phyloP scores from a whole-genome alignment of 1,140 invertebrate genomes.

The Papilio machaon region DNA sequence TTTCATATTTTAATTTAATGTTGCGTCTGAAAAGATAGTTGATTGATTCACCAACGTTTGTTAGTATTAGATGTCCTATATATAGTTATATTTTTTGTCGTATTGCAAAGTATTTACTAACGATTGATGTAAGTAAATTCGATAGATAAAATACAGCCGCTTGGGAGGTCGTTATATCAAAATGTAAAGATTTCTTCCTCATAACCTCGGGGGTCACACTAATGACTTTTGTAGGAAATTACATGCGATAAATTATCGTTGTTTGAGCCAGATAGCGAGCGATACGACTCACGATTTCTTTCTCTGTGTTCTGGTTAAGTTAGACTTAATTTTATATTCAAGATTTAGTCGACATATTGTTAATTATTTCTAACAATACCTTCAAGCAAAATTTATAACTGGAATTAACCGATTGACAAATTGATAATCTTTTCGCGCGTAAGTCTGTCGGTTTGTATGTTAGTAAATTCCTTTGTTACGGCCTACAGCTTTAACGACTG shows the following conservation, averaged over 20 bases:
- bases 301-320: background rate
- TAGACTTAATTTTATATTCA: too few species aligned
- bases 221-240: slow-evolving; percentile 12
- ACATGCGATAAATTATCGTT: slow-evolving; percentile 6
- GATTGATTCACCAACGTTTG: slow-evolving; percentile 22
- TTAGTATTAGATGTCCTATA: background rate
- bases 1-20: slow-evolving; percentile 31
- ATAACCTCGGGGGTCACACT: slow-evolving; percentile 6
- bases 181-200: background rate
- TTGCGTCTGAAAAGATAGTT: slow-evolving; percentile 20
- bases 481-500: too few species aligned
- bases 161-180: slow-evolving; percentile 10
- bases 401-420: too few species aligned
- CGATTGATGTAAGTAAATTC: background rate
- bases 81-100: background rate
- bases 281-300: background rate
- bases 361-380: too few species aligned
- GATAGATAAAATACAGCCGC: background rate
- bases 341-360: too few species aligned
- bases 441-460: too few species aligned
- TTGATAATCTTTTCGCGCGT: too few species aligned
- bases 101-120: background rate
- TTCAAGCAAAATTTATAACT: too few species aligned
- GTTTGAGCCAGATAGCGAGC: background rate
- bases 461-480: too few species aligned